Evolutionary conservation across 2,797 vertebrate genomes (phyloP).

Genomic region (Agapornis canus): DNA sequence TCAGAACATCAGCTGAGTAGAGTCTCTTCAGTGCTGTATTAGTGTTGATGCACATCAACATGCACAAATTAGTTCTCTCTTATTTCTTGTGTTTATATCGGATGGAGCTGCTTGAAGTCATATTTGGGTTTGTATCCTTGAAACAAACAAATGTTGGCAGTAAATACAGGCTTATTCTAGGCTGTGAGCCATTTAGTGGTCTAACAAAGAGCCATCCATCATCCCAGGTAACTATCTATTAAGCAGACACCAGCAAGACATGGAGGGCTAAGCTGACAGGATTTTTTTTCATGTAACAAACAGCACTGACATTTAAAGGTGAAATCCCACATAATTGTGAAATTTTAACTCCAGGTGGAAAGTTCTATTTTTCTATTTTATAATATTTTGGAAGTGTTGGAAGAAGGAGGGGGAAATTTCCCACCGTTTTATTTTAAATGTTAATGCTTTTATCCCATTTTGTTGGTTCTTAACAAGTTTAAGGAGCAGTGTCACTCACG

Average conservation of each 20-base stretch:
- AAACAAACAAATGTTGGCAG: conserved; percentile 51
- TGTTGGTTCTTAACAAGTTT: not conserved
- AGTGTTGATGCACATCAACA: conserved; percentile 9
- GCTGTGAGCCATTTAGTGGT: conserved; percentile 57
- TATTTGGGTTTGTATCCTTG: conserved; percentile 57
- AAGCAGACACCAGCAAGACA: conserved; percentile 71
- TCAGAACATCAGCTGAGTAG: not conserved
- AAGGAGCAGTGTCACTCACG: not conserved
- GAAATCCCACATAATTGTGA: conserved; percentile 37
- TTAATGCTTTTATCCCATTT: not conserved
- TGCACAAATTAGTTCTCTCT: conserved; percentile 53
- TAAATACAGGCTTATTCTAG: conserved; percentile 37
- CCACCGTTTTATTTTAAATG: not conserved
- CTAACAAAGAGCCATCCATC: conserved; percentile 50
- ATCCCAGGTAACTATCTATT: conserved; percentile 70
- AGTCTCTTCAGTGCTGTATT: not conserved
- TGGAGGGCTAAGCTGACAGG: conserved; percentile 71
- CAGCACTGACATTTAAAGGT: conserved; percentile 39
- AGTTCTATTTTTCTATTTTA: conserved; percentile 34
- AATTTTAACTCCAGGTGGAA: conserved; percentile 50
- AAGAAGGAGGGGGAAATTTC: not conserved
- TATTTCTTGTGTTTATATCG: conserved; percentile 37
- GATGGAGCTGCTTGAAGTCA: conserved; percentile 24
- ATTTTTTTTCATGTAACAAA: conserved; percentile 50
- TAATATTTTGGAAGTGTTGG: not conserved